Conservation (phyloP, 2,113 vertebrate genomes). For the Lophochroa leadbeateri region DNA sequence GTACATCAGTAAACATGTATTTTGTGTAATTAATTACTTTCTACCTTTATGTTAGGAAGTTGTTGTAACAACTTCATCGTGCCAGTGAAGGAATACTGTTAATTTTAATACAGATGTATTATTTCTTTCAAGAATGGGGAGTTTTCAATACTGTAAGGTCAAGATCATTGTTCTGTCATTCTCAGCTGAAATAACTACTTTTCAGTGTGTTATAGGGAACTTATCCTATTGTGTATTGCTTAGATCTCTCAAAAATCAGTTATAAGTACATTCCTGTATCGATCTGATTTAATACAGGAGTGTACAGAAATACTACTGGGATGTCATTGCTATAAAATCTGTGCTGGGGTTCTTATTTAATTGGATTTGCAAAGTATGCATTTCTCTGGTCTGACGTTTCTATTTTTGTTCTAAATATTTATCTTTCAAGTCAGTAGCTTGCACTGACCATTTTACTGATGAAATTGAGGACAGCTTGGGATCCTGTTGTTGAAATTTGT, state of each 20-base stretch:
- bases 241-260: constrained; percentile 20
- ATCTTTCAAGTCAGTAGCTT: neutral
- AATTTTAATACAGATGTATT: neutral
- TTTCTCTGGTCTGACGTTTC: neutral
- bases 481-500: constrained; percentile 29
- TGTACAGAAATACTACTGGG: neutral
- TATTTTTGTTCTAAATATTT: constrained; percentile 54
- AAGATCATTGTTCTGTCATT: neutral
- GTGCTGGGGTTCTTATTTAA: constrained; percentile 31
- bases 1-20: neutral
- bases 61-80: neutral
- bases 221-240: neutral
- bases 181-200: neutral
- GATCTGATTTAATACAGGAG: constrained; percentile 22
- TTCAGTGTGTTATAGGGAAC: neutral
- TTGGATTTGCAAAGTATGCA: neutral
- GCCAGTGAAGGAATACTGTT: neutral
- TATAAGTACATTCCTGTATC: neutral
- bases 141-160: neutral
- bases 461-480: neutral
- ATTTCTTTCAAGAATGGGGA: neutral
- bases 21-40: neutral
- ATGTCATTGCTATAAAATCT: neutral
- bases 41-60: neutral
- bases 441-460: neutral